A percentile compares a stretch with the other conserved stretches of the same genome.
These are phyloP conservation scores for Pectinophora gossypiella DNA, from an alignment of 1,140 invertebrate genomes.

Conservation along the genomic window DNA sequence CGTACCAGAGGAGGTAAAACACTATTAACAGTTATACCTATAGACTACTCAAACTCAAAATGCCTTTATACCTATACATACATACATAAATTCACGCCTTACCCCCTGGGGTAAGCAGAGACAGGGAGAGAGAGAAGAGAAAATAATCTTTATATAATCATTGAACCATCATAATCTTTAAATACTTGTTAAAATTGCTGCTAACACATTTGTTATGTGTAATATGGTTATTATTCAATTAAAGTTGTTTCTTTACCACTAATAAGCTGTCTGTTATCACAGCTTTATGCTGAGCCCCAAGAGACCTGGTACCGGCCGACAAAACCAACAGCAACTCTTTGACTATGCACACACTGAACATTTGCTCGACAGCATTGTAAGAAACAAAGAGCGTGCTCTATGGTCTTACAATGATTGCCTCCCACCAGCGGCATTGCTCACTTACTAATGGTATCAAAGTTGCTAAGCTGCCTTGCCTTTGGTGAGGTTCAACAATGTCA, in stretches of 20 bases:
- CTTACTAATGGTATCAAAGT: conserved; percentile 6
- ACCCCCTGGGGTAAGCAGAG: too few species aligned
- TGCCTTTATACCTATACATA: too few species aligned
- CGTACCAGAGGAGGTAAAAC: conserved; percentile 49
- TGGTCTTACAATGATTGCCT: conserved; percentile 27
- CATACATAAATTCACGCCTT: too few species aligned
- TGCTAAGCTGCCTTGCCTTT: conserved; percentile 16
- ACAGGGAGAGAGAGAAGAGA: too few species aligned
- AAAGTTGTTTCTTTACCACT: not conserved
- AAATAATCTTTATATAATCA: too few species aligned
- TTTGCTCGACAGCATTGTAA: conserved; percentile 22
- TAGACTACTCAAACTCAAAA: too few species aligned
- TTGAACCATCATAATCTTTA: too few species aligned
- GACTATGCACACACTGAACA: conserved; percentile 31
- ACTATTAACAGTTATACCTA: not conserved
- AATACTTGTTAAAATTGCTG: too few species aligned
- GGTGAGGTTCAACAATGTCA: conserved; percentile 22
- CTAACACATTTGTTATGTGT: too few species aligned
- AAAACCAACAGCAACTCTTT: conserved; percentile 48
- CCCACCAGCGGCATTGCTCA: conserved; percentile 26
- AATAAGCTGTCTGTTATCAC: conserved; percentile 24
- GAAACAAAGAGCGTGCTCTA: conserved; percentile 20
- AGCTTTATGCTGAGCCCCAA: conserved; percentile 30
- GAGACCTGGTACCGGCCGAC: conserved; percentile 38
- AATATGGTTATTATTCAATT: too few species aligned